Conservation (phyloP, 30 jellyfish, hydroid and myxozoan species). For the Pseudorhiza aurosa region DNA sequence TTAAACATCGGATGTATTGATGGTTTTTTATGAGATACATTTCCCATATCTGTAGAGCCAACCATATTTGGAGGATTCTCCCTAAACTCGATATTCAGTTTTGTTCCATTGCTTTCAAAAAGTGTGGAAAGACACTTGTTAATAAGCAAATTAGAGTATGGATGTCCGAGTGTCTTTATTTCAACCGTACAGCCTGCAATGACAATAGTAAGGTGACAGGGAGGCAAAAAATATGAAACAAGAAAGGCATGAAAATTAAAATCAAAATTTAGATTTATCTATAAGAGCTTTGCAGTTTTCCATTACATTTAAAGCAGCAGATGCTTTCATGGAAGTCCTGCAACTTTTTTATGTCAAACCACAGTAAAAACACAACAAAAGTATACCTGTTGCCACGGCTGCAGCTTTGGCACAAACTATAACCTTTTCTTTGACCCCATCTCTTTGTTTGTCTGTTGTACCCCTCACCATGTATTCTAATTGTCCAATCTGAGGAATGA, state of each 20-base stretch:
- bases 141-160: slow-evolving; percentile 56
- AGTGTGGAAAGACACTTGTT: slow-evolving; percentile 59
- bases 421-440: slow-evolving; percentile 52
- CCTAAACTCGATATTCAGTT: slow-evolving; percentile 43
- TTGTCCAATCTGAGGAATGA: slow-evolving; percentile 81
- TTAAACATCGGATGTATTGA: slow-evolving; percentile 90
- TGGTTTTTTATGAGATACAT: slow-evolving; percentile 89
- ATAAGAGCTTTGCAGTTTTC: too few relatives aligned
- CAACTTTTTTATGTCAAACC: too few relatives aligned
- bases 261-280: too few relatives aligned
- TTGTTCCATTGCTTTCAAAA: slow-evolving; percentile 56
- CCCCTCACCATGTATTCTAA: slow-evolving; percentile 74
- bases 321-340: too few relatives aligned
- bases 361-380: background rate
- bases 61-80: slow-evolving; percentile 68
- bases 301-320: too few relatives aligned
- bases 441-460: slow-evolving; percentile 69
- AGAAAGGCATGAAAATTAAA: too few relatives aligned
- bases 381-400: slow-evolving; percentile 88
- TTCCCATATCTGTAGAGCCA: slow-evolving; percentile 97
- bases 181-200: slow-evolving; percentile 69
- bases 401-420: slow-evolving; percentile 90
- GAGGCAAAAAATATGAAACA: too few relatives aligned
- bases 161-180: slow-evolving; percentile 41
- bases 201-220: too few relatives aligned